Percentiles rank a stretch among this genome's conserved stretches.
Conservation (phyloP, 2,113 vertebrate species). For the Silurus asotus region DNA sequence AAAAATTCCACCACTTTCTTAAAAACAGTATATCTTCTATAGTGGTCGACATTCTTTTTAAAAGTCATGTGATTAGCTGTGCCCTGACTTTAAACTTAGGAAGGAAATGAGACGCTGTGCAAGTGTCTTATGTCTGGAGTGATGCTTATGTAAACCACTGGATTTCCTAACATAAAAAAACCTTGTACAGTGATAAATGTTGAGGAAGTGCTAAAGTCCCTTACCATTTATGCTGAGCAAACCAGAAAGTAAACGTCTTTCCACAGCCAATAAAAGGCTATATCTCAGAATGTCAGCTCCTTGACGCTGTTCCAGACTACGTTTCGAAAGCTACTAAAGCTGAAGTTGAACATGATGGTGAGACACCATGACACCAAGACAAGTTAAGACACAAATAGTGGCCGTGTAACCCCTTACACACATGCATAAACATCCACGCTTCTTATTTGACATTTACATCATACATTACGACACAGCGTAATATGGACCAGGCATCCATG, state of each 20-base stretch:
- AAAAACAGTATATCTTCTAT: background rate
- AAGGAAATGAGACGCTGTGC: background rate
- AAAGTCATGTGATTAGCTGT: background rate
- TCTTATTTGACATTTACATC: background rate
- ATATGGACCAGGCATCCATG: conserved; percentile 20
- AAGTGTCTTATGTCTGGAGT: background rate
- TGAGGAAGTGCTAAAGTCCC: too few species aligned
- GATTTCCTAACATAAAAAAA: background rate
- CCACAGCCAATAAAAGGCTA: background rate
- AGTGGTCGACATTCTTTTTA: background rate
- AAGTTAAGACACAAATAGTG: too few species aligned
- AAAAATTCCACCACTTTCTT: background rate
- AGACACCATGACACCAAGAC: too few species aligned
- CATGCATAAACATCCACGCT: background rate
- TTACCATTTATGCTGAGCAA: background rate
- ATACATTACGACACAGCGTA: background rate
- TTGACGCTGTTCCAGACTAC: background rate
- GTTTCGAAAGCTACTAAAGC: background rate
- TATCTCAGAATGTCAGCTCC: background rate
- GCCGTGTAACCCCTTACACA: background rate
- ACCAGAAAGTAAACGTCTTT: background rate
- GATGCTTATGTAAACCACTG: background rate
- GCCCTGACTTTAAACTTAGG: background rate
- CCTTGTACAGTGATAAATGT: background rate
- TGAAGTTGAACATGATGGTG: background rate